A percentile compares a stretch with the other conserved stretches of the same genome.
phyloP scores from a whole-genome alignment of 2,113 vertebrate genomes.

The Jacana jacana region DNA sequence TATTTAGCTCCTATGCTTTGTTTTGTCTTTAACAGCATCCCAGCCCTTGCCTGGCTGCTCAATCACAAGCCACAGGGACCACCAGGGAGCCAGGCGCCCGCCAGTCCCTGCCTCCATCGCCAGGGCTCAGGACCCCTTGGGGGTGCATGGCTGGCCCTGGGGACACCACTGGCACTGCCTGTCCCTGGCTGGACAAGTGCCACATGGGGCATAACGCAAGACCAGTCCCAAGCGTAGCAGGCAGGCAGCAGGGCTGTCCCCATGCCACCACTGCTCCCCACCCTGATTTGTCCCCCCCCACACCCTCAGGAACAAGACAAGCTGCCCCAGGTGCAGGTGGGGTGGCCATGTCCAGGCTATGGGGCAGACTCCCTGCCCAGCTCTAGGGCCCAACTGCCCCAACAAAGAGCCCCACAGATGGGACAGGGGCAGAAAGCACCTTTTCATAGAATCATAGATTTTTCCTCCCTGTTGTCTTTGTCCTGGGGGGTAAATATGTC shows the following conservation, averaged over 20 bases:
- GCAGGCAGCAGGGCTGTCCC: not conserved
- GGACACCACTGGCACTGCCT: not conserved
- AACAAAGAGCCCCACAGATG: not conserved
- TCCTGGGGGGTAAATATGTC: not conserved
- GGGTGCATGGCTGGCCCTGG: rapidly evolving
- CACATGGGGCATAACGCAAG: rapidly evolving
- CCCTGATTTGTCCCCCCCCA: rapidly evolving
- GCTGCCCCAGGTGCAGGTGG: not conserved
- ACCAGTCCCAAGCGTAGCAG: not conserved
- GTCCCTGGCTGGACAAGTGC: not conserved
- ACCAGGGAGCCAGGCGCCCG: rapidly evolving
- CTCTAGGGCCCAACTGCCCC: not conserved
- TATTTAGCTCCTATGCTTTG: not conserved
- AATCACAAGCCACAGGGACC: not conserved
- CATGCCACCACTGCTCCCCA: not conserved
- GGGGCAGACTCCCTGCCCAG: not conserved
- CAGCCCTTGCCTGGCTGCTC: not conserved
- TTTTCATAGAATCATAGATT: not conserved
- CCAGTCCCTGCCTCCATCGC: not conserved
- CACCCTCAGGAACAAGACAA: not conserved
- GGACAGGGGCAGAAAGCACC: not conserved
- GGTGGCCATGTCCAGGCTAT: not conserved
- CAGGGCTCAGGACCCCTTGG: not conserved
- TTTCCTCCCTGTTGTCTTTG: not conserved
- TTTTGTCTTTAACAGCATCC: not conserved